A percentile compares a stretch with the other conserved stretches of the same genome.
These are phyloP conservation scores for Daboia siamensis DNA, from an alignment of 2,113 vertebrate species.

Conservation along the genomic window DNA sequence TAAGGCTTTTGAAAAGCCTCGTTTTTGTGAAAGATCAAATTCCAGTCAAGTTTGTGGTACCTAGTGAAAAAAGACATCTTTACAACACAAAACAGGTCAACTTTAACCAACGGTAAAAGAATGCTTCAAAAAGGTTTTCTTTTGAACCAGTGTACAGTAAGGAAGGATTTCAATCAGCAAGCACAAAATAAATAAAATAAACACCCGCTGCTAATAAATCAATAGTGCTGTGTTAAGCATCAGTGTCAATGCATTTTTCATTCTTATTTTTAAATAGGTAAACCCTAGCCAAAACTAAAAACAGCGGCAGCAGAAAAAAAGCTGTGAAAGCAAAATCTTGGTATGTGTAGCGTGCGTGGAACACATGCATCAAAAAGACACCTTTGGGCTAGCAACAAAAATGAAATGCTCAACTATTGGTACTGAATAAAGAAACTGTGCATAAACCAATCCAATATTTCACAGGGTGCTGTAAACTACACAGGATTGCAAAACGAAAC, in stretches of 20 bases:
- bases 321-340: background rate
- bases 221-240: constrained; percentile 19
- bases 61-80: background rate
- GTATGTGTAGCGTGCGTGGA: background rate
- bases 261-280: constrained; percentile 16
- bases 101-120: background rate
- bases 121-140: background rate
- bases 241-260: constrained; percentile 12
- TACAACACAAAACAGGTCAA: background rate
- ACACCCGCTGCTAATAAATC: constrained; percentile 24
- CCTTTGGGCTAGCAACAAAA: background rate
- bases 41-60: background rate
- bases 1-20: background rate
- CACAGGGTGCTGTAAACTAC: background rate
- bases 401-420: constrained; percentile 9
- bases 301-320: background rate
- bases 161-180: background rate
- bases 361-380: constrained; percentile 29
- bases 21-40: background rate
- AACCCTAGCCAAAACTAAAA: constrained; percentile 8
- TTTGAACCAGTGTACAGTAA: background rate
- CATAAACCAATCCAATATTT: background rate
- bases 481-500: background rate
- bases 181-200: background rate
- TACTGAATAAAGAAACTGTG: background rate